Percentiles rank a stretch among this genome's conserved stretches.
Conservation (phyloP, 2,113 vertebrate species). For the Oreochromis spilurus region DNA sequence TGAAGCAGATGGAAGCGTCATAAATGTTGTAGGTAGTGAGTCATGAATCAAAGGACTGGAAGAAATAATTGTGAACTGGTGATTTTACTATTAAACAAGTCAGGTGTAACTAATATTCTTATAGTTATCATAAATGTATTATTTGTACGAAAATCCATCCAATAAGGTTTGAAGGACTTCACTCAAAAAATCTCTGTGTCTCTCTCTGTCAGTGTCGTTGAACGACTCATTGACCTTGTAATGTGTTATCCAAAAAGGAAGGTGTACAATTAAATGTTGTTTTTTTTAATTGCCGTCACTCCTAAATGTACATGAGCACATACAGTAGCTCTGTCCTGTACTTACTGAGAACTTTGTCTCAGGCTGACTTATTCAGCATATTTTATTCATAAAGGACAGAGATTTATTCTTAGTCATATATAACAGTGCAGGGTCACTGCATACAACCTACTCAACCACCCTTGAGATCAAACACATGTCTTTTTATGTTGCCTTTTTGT, state of each 20-base stretch:
- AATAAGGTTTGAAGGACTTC: background rate
- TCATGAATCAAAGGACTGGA: background rate
- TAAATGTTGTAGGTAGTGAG: background rate
- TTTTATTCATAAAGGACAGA: conserved; percentile 27
- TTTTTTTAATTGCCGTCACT: background rate
- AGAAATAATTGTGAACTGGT: background rate
- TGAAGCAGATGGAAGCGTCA: background rate
- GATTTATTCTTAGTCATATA: background rate
- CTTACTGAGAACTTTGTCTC: background rate
- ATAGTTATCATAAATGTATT: background rate
- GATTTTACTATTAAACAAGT: background rate
- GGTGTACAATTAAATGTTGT: background rate
- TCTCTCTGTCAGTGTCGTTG: background rate
- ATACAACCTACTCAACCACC: background rate
- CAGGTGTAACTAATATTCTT: background rate
- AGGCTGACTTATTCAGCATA: background rate
- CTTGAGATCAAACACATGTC: background rate
- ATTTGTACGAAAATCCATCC: background rate
- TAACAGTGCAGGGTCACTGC: background rate
- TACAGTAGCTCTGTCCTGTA: background rate
- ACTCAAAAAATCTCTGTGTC: accelerated
- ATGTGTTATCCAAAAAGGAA: background rate
- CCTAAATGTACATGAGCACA: background rate
- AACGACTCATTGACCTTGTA: background rate
- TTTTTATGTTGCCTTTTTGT: background rate